phyloP scores from a whole-genome alignment of 2,888 invertebrate genomes.

The Mantis religiosa region DNA sequence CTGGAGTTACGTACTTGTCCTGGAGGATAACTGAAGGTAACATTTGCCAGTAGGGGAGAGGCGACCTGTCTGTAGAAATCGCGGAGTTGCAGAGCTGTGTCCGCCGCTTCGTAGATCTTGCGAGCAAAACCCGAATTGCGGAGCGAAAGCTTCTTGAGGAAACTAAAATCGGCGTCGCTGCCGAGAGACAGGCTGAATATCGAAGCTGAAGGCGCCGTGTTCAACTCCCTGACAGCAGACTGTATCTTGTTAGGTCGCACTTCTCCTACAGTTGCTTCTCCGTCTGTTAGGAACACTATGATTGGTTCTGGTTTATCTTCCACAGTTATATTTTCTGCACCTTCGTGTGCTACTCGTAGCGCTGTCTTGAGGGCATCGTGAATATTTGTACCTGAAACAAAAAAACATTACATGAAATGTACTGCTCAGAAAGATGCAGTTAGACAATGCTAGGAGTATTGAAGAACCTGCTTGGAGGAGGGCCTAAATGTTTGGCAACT shows the following conservation, averaged over 20 bases:
- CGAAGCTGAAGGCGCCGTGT: conserved; percentile 43
- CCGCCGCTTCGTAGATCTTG: conserved; percentile 67
- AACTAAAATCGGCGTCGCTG: conserved; percentile 60
- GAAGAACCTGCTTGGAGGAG: no score
- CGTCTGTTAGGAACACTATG: conserved; percentile 63
- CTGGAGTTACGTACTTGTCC: conserved; percentile 45
- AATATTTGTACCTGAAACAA: conserved; percentile 59
- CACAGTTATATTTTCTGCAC: conserved; percentile 22
- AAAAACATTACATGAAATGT: no score
- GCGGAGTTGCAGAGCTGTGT: conserved; percentile 61
- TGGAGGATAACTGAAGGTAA: conserved; percentile 59
- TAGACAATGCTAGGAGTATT: no score
- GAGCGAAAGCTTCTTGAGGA: conserved; percentile 61
- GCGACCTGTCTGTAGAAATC: conserved; percentile 66
- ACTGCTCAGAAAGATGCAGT: no score
- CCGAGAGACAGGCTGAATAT: conserved; percentile 71
- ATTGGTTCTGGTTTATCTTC: conserved; percentile 47
- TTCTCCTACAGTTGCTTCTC: conserved; percentile 58
- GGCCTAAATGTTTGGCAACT: no score
- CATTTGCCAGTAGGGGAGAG: conserved; percentile 62
- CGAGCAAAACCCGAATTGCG: conserved; percentile 64
- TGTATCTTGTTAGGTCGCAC: conserved; percentile 50
- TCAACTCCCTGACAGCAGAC: conserved; percentile 50
- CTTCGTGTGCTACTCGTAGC: conserved; percentile 47
- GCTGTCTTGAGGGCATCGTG: conserved; percentile 57